Evolutionary conservation across 1,140 invertebrate species (phyloP), one percentile per base, ranked within the genome.

Genomic region (Hylyphantes graminicola): DNA sequence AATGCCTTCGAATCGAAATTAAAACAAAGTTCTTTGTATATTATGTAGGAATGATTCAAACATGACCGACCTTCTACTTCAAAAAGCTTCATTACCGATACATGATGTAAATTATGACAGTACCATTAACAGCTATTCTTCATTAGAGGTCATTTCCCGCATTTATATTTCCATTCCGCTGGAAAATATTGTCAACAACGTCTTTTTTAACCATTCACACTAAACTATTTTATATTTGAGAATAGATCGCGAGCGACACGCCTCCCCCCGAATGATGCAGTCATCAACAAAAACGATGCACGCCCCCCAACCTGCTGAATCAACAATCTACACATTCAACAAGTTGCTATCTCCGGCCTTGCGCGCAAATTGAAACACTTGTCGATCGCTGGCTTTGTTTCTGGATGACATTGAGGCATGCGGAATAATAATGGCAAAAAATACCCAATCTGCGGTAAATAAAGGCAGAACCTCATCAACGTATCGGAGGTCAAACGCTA

Each of bases 401-500:
- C 59, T 76, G 48, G 17, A 63, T 80, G 77, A 80, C 77, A 80
- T 80, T 80, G 77, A 80, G 65, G n/a, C 19, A 76, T 48, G 21
- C 50, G 21, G 57, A 57, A 51, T 12, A n/a, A 12, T 12, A 21
- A 19, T 7, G 10, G 35, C 50, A 74, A 55, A 48, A 76, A 48
- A 67, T 57, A 80, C 68, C 15, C 77, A 80, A 80, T 80, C 77
- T 80, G 51, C 21, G 17, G 17, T n/a, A 70, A 50, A 80, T 80
- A 80, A 80, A 70, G 57, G 64, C 35, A 15, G 67, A 53, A 61
- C 64, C 48, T 51, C 75, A 50, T 19, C n/a, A 53, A 21, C 51
- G 65, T 70, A 78, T 68, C 65, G 54, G 77, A 80, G 77, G 77
- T 80, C 77, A 80, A 53, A 19, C 15, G 35, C 35, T 67, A 68